Conservation (phyloP, 2,888 invertebrate species). For the Leptopilina myrica region DNA sequence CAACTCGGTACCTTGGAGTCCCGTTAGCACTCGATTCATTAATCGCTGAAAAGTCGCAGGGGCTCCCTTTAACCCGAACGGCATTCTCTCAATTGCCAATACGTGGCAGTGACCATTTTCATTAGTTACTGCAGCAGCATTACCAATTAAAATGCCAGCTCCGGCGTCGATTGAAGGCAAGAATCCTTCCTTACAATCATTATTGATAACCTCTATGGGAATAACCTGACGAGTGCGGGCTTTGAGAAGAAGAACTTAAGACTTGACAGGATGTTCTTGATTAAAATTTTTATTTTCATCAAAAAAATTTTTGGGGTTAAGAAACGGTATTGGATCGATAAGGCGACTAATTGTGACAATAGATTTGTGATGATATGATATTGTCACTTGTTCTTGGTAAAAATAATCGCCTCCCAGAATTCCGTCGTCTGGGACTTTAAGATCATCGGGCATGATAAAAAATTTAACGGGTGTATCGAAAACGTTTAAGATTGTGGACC, state of each 20-base stretch:
- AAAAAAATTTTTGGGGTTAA: not conserved
- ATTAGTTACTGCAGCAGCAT: not conserved
- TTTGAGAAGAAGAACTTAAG: too few relatives aligned
- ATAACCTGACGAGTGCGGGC: not conserved
- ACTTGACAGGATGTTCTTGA: too few relatives aligned
- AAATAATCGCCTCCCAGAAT: not conserved
- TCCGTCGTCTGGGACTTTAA: not conserved
- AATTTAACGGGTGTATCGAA: constrained; percentile 18
- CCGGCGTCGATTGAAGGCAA: not conserved
- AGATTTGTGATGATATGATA: not conserved
- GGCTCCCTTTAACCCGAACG: constrained; percentile 58
- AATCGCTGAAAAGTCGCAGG: constrained; percentile 58
- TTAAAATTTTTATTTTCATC: not conserved
- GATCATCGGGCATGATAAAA: not conserved
- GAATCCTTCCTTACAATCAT: not conserved
- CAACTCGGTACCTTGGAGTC: constrained; percentile 7
- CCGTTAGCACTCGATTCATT: constrained; percentile 25
- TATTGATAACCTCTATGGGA: not conserved
- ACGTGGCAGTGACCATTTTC: not conserved
- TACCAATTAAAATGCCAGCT: not conserved
- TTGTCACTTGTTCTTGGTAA: not conserved
- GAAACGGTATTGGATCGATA: not conserved
- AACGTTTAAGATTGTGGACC: not conserved
- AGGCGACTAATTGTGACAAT: not conserved
- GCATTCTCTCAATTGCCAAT: constrained; percentile 34